Percentiles rank a stretch among this genome's conserved stretches.
phyloP scores from a whole-genome alignment of 37 sponge, comb jelly and placozoan species.

The Crambe crambe region DNA sequence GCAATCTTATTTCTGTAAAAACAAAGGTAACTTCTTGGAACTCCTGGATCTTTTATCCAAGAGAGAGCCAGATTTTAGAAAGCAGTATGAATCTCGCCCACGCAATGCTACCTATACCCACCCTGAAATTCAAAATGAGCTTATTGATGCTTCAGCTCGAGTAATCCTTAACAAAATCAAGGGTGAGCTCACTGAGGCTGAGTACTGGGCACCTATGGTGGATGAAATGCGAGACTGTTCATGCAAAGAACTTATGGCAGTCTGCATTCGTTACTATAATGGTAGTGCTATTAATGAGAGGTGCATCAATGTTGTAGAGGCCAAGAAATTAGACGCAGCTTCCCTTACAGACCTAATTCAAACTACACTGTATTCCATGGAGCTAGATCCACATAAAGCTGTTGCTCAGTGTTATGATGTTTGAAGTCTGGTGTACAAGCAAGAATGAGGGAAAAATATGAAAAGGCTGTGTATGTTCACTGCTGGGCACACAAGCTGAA shows the following conservation, averaged over 20 bases:
- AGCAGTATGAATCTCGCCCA: conserved; percentile 14
- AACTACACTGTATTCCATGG: conserved; percentile 3
- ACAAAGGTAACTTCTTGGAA: conserved; percentile 14
- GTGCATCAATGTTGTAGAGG: conserved; percentile 28
- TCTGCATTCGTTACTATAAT: conserved; percentile 15
- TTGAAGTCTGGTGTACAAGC: conserved; percentile 21
- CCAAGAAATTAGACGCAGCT: conserved; percentile 7
- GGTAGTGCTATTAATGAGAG: conserved; percentile 14
- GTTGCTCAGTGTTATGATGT: conserved; percentile 26
- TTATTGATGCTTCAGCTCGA: conserved; percentile 16
- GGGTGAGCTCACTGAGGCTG: conserved; percentile 9
- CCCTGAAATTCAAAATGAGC: conserved; percentile 18
- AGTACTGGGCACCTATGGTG: conserved; percentile 10
- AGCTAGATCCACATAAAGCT: conserved; percentile 17
- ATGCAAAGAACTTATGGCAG: conserved; percentile 11
- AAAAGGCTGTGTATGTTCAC: conserved; percentile 14
- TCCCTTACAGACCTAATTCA: conserved; percentile 22
- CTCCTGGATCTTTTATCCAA: conserved; percentile 3
- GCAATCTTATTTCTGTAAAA: too few relatives aligned
- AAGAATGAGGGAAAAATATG: conserved; percentile 21
- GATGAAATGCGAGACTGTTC: conserved; percentile 13
- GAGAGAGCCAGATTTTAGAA: conserved; percentile 3
- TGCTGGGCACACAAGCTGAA: conserved; percentile 23
- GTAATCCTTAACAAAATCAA: conserved; percentile 3
- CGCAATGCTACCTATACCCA: conserved; percentile 10